These are phyloP conservation scores for Peromyscus maniculatus DNA, from an alignment of 2,113 vertebrate species.

Conservation along the genomic window DNA sequence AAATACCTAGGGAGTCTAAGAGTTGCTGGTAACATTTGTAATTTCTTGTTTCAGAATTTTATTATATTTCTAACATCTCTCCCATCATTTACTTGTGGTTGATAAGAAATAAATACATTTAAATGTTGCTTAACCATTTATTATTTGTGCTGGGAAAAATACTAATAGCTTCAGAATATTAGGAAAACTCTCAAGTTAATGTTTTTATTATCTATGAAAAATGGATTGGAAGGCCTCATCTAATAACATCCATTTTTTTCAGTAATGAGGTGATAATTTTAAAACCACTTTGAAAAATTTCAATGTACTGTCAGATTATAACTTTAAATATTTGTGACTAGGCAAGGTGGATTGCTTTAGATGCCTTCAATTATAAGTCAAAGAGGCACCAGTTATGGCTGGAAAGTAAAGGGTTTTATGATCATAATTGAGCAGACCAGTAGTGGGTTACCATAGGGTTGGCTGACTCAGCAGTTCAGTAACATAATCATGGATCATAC, in stretches of 20 bases:
- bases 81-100: constrained; percentile 1
- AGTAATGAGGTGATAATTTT: not conserved
- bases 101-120: constrained; percentile 32
- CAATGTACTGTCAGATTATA: not conserved
- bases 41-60: not conserved
- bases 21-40: not conserved
- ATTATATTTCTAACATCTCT: not conserved
- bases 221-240: not conserved
- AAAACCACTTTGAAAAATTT: not conserved
- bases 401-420: not conserved
- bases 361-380: not conserved
- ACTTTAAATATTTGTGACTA: not conserved
- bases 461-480: not conserved
- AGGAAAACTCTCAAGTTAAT: not conserved
- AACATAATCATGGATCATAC: too few relatives aligned
- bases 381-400: not conserved
- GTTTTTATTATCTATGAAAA: not conserved
- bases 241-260: not conserved
- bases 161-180: not conserved
- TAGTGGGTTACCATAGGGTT: not conserved
- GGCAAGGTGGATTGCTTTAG: not conserved
- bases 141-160: not conserved
- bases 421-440: not conserved
- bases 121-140: constrained; percentile 25
- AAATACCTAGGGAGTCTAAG: not conserved